These are phyloP conservation scores for Habrosyne pyritoides DNA, from an alignment of 2,888 invertebrate species.

Conservation along the genomic window DNA sequence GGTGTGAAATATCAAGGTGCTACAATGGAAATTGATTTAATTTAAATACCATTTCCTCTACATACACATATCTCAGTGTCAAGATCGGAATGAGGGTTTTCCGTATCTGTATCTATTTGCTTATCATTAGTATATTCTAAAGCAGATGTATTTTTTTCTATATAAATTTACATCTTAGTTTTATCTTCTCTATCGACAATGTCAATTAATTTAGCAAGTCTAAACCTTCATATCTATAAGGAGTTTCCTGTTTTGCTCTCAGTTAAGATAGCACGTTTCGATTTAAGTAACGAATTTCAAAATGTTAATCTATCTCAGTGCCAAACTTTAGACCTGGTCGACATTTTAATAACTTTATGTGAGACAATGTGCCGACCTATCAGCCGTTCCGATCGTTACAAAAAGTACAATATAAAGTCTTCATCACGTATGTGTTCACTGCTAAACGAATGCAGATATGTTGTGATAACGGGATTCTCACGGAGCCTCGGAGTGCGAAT, in stretches of 20 bases:
- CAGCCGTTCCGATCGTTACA: conserved; percentile 20
- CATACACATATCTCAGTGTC: conserved; percentile 10
- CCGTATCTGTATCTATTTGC: neutral
- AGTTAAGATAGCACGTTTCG: neutral
- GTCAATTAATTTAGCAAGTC: neutral
- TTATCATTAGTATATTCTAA: neutral
- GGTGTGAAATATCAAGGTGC: conserved; percentile 48
- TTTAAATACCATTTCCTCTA: conserved; percentile 34
- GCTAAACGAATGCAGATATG: conserved; percentile 52
- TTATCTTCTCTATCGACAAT: neutral
- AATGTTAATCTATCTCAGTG: too few relatives aligned
- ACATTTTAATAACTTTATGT: neutral
- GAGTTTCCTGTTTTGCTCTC: neutral
- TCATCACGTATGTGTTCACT: conserved; percentile 45
- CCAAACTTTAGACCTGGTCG: neutral
- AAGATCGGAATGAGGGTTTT: neutral
- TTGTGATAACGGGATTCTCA: conserved; percentile 56
- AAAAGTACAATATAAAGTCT: conserved; percentile 27
- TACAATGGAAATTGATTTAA: conserved; percentile 29
- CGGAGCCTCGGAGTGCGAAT: conserved; percentile 47
- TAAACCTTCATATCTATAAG: neutral
- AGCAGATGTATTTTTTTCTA: neutral
- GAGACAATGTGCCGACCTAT: conserved; percentile 9
- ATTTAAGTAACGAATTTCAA: neutral
- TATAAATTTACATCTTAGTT: neutral